These are phyloP conservation scores for Macaca mulatta DNA, from an alignment of 2,113 vertebrate genomes.

Conservation along the genomic window DNA sequence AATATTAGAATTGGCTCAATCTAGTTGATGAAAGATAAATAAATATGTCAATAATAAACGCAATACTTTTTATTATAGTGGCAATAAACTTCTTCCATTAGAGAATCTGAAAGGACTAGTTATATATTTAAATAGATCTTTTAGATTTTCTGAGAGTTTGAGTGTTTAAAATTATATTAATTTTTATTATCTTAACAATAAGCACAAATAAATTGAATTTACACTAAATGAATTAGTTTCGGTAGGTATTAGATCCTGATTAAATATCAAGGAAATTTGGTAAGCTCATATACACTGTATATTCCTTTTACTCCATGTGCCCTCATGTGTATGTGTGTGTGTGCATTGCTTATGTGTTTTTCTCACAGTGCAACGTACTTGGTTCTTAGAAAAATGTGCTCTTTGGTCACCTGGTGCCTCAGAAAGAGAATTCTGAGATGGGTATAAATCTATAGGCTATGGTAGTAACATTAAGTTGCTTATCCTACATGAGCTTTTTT, in stretches of 20 bases:
- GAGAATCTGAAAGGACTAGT: background rate
- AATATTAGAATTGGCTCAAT: background rate
- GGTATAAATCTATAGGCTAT: background rate
- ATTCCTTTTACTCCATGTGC: background rate
- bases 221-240: background rate
- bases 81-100: background rate
- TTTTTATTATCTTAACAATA: background rate
- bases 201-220: background rate
- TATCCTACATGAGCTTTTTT: background rate
- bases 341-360: background rate
- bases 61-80: background rate
- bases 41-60: background rate
- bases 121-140: background rate
- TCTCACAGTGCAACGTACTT: background rate
- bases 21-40: background rate
- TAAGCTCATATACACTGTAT: background rate
- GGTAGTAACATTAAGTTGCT: background rate
- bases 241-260: background rate
- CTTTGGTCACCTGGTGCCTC: background rate
- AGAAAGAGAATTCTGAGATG: background rate
- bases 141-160: background rate
- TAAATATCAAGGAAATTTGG: background rate
- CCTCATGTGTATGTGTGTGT: rapidly evolving
- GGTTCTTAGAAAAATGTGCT: background rate
- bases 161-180: background rate